These are phyloP conservation scores for Musca vetustissima DNA, from an alignment of 1,140 invertebrate species.

Conservation along the genomic window DNA sequence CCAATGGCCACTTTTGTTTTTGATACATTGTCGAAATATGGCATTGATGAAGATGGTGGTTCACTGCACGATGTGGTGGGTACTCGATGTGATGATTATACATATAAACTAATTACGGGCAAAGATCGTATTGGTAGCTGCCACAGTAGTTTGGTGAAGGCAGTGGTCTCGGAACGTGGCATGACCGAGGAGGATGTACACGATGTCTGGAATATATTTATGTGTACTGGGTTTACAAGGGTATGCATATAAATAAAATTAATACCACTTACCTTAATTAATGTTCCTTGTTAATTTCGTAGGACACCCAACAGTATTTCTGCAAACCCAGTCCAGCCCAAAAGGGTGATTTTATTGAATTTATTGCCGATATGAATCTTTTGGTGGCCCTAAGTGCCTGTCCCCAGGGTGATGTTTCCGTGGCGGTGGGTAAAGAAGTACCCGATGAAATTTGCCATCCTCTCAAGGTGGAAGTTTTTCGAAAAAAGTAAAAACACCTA, in stretches of 20 bases:
- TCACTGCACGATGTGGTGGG: constrained; percentile 58
- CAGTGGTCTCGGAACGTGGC: constrained; percentile 53
- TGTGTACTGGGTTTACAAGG: constrained; percentile 58
- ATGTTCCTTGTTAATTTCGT: constrained; percentile 22
- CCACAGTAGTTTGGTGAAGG: constrained; percentile 57
- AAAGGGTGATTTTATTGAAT: constrained; percentile 59
- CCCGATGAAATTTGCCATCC: constrained; percentile 56
- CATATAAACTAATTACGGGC: constrained; percentile 57
- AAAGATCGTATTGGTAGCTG: constrained; percentile 55
- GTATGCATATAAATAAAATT: constrained; percentile 25
- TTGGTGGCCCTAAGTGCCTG: constrained; percentile 57
- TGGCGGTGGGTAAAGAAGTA: constrained; percentile 54
- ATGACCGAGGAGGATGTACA: constrained; percentile 58
- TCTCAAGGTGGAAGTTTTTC: constrained; percentile 56
- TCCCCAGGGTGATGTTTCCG: constrained; percentile 58
- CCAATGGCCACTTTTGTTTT: constrained; percentile 60
- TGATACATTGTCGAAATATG: constrained; percentile 55
- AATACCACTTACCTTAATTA: no score
- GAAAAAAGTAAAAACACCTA: constrained; percentile 29
- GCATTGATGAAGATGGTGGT: constrained; percentile 58
- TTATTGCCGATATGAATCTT: constrained; percentile 60
- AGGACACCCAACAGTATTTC: constrained; percentile 58
- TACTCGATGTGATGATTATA: constrained; percentile 59
- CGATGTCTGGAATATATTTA: constrained; percentile 60
- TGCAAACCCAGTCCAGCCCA: constrained; percentile 57